These are phyloP conservation scores for Pocillopora meandrina DNA, from an alignment of 92 coral and sea anemone genomes.

Conservation along the genomic window DNA sequence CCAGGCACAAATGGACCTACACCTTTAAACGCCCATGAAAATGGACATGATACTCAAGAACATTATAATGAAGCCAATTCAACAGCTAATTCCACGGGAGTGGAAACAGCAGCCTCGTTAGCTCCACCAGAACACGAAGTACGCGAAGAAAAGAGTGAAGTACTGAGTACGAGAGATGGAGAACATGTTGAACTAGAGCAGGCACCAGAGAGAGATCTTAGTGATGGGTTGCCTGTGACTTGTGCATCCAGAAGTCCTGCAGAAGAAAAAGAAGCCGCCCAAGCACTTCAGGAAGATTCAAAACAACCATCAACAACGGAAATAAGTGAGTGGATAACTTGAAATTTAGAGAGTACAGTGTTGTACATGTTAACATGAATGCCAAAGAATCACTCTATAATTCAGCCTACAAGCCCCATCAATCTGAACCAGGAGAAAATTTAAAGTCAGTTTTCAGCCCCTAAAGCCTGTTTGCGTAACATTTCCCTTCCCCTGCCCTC, in stretches of 20 bases:
- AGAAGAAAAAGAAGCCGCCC: slow-evolving; percentile 10
- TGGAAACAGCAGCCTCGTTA: background rate
- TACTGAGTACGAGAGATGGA: background rate
- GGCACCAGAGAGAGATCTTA: slow-evolving; percentile 15
- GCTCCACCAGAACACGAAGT: slow-evolving; percentile 20
- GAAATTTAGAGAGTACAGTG: too few relatives aligned
- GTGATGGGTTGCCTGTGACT: slow-evolving; percentile 1
- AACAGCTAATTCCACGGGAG: background rate
- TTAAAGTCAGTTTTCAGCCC: too few relatives aligned
- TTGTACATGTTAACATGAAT: background rate
- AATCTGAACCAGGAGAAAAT: too few relatives aligned
- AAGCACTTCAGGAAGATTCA: background rate
- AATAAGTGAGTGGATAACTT: background rate
- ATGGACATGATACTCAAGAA: slow-evolving; percentile 19
- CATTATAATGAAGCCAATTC: slow-evolving; percentile 16
- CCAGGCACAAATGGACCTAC: slow-evolving; percentile 41
- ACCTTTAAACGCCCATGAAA: slow-evolving; percentile 21
- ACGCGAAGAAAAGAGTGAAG: slow-evolving; percentile 22
- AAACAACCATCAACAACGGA: background rate
- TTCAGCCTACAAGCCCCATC: too few relatives aligned
- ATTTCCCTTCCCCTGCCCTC: too few relatives aligned
- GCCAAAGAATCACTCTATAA: too few relatives aligned
- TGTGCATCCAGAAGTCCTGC: background rate
- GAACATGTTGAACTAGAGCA: slow-evolving; percentile 19
- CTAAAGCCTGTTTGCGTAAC: too few relatives aligned